Evolutionary conservation across 2,888 invertebrate species (phyloP), one percentile per base, ranked within the genome.

Genomic region (Bombylius discolor): DNA sequence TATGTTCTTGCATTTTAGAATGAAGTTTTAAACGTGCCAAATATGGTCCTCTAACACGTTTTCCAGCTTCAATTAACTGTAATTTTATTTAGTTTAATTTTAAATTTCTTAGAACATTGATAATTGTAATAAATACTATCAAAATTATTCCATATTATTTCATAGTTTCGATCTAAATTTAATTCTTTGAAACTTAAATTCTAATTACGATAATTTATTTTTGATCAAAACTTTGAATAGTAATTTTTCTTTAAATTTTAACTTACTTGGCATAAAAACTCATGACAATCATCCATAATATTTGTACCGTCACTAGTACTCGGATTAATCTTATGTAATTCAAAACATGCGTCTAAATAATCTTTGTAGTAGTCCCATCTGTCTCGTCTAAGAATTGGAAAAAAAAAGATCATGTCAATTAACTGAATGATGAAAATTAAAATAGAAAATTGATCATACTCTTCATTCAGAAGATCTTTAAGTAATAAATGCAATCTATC

Each of bases 21-120:
- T 82, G 83, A 36, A 90, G 71, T 67, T 93, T 89, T 60, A 95
- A 76, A 39, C 86, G 80, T 6, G 92, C 93, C 64, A 95, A 77
- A 71, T 87, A 88, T 0, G 94, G 92, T 0, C 91, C 93, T 59
- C 94, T 75, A 36, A 85, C 74, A 31, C 77, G 75, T 59, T 77
- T 78, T 31, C 79, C 75, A 60, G 76, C 76, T 59, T 80, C 79
- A 8, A 81, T 77, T 33, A 81, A 68, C 63, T 77, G 70, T 62
- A 73, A 74, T 39, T 3, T 36, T 9, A 36, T 36, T n/a, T n/a
- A n/a, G n/a, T n/a, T n/a, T n/a, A n/a, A n/a, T n/a, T n/a, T n/a
- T 36, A 36, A 23, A 23, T 23, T 23, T 23, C 23, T 23, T 23
- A 23, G 23, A 1, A n/a, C n/a, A n/a, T n/a, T n/a, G n/a, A n/a